These are phyloP conservation scores for Crocidura indochinensis DNA, from an alignment of 2,797 vertebrate genomes.

Conservation along the genomic window DNA sequence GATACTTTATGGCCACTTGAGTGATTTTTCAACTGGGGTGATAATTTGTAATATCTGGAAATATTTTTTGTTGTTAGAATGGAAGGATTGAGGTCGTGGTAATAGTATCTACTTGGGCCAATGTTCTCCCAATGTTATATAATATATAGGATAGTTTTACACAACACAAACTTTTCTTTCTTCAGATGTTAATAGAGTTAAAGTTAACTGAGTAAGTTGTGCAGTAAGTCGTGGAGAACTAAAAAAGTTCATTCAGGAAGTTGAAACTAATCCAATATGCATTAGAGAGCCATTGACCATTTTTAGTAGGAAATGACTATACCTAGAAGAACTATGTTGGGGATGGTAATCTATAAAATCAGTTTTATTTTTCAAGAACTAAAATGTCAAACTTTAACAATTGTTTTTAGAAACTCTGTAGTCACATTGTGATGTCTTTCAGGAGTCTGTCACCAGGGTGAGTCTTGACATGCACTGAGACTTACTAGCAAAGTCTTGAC, in stretches of 20 bases:
- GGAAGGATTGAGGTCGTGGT: neutral
- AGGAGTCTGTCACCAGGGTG: neutral
- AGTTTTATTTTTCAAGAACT: conserved; percentile 47
- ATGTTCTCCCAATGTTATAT: neutral
- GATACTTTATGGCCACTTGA: neutral
- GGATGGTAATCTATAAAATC: conserved; percentile 20
- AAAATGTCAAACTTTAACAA: neutral
- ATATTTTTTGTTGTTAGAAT: neutral
- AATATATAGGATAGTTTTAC: neutral
- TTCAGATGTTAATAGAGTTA: neutral
- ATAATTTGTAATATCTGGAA: neutral
- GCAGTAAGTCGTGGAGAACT: neutral
- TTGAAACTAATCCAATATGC: neutral
- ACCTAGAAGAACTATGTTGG: conserved; percentile 7
- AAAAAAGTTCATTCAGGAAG: neutral
- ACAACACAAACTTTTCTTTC: neutral
- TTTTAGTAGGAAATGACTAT: conserved; percentile 1
- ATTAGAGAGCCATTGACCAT: neutral
- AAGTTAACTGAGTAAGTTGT: neutral
- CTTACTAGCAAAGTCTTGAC: conserved; percentile 14
- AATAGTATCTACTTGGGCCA: neutral
- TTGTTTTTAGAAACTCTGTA: conserved; percentile 3
- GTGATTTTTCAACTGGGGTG: neutral
- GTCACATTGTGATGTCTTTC: conserved; percentile 7
- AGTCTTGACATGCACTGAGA: neutral